A percentile compares a stretch with the other conserved stretches of the same genome.
Conservation (phyloP, 1,140 invertebrate species). For the Ceratina japonica region DNA sequence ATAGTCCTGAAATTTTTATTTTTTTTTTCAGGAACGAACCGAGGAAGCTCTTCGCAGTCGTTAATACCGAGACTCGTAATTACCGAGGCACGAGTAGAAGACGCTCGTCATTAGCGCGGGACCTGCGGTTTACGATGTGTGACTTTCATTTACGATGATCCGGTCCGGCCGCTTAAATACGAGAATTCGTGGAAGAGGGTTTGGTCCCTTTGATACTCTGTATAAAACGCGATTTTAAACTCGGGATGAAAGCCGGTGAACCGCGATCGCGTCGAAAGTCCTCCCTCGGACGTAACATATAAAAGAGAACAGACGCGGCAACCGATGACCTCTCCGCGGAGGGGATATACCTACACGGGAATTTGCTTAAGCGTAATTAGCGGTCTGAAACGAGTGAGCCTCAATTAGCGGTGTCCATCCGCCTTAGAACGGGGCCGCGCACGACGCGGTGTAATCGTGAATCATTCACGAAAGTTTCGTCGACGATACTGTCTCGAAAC, state of each 20-base stretch:
- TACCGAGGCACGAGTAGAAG: not conserved
- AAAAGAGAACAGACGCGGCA: not conserved
- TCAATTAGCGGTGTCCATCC: slow-evolving; percentile 55
- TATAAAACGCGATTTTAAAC: slow-evolving; percentile 21
- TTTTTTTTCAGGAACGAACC: no score
- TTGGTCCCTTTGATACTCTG: slow-evolving; percentile 46
- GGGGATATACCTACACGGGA: slow-evolving; percentile 1
- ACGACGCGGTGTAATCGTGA: slow-evolving; percentile 35
- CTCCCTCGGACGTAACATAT: slow-evolving; percentile 18
- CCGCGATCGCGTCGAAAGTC: slow-evolving; percentile 1
- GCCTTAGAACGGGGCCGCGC: slow-evolving; percentile 20
- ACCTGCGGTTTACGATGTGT: slow-evolving; percentile 22
- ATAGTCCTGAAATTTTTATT: no score
- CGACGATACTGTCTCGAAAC: slow-evolving; percentile 55
- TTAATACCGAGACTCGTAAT: not conserved
- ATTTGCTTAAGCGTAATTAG: slow-evolving; percentile 56
- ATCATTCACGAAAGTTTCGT: slow-evolving; percentile 56
- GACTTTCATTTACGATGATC: not conserved
- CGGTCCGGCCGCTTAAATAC: not conserved
- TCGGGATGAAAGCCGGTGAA: slow-evolving; percentile 9
- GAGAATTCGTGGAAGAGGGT: slow-evolving; percentile 13
- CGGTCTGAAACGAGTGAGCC: slow-evolving; percentile 35
- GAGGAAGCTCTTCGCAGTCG: not conserved
- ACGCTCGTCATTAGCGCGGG: slow-evolving; percentile 1
- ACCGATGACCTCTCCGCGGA: not conserved